A percentile compares a stretch with the other conserved stretches of the same genome.
Evolutionary conservation across 2,113 vertebrate genomes (phyloP).

Genomic region (Macroglossus sobrinus): DNA sequence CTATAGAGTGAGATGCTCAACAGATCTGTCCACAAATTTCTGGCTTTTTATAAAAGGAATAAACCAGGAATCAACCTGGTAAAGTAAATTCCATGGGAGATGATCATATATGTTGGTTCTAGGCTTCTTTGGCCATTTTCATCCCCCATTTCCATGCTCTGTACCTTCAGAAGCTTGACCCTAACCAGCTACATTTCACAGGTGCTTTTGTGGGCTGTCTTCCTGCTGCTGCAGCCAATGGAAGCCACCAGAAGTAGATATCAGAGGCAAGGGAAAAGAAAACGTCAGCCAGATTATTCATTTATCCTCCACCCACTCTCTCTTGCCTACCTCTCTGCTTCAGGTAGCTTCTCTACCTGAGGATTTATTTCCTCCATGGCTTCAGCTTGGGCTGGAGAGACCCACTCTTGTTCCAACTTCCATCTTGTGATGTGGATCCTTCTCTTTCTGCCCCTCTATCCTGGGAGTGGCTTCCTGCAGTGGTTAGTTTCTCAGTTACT

Average conservation of each 20-base stretch:
- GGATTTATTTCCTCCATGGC: not conserved
- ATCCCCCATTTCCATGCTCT: not conserved
- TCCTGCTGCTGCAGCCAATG: not conserved
- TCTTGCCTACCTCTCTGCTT: not conserved
- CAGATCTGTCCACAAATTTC: not conserved
- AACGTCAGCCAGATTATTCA: not conserved
- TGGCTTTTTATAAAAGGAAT: not conserved
- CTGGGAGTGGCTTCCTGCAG: not conserved
- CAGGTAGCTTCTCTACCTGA: not conserved
- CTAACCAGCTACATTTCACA: not conserved
- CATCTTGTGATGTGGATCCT: not conserved
- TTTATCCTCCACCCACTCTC: not conserved
- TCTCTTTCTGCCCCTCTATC: not conserved
- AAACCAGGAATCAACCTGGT: not conserved
- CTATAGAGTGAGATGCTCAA: not conserved
- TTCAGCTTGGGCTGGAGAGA: not conserved
- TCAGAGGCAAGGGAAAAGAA: not conserved
- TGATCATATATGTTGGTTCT: not conserved
- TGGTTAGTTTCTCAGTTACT: not conserved
- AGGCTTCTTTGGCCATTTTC: not conserved
- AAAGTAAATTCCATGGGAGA: not conserved
- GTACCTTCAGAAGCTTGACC: rapidly evolving
- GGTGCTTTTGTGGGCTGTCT: not conserved
- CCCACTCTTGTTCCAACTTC: not conserved
- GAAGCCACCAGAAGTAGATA: not conserved